Percentiles rank a stretch among this genome's conserved stretches.
Evolutionary conservation across 2,888 invertebrate species (phyloP).

Genomic region (Strigamia transsilvanica): DNA sequence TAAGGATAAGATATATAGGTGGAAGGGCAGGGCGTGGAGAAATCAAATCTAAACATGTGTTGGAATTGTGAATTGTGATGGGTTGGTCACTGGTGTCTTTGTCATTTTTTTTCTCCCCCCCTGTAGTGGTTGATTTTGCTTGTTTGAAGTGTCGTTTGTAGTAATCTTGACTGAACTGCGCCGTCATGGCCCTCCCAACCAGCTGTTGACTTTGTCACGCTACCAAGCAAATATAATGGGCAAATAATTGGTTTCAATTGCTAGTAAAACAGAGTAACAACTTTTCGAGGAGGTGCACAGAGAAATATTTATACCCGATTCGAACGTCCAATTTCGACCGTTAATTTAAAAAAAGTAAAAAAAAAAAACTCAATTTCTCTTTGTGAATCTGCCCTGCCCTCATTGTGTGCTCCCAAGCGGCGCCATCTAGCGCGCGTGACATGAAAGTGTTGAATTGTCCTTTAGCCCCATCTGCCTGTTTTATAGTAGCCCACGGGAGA

Average conservation of each 20-base stretch:
- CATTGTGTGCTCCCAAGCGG: conserved; percentile 33
- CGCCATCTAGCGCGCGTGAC: conserved; percentile 48
- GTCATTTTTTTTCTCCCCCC: background rate
- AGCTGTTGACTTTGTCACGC: conserved; percentile 49
- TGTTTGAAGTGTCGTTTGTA: conserved; percentile 42
- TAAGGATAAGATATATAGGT: no score
- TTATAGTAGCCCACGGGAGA: conserved; percentile 46
- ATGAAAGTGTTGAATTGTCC: conserved; percentile 36
- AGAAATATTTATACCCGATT: background rate
- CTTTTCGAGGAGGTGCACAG: background rate
- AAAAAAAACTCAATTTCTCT: background rate
- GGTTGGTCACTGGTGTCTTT: background rate
- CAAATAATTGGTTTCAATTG: conserved; percentile 49
- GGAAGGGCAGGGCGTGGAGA: no score
- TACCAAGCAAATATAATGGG: conserved; percentile 46
- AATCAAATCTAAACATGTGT: no score
- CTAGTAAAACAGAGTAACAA: conserved; percentile 43
- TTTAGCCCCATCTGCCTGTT: conserved; percentile 42
- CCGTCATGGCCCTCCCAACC: conserved; percentile 40
- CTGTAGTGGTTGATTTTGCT: background rate
- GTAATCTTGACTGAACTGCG: conserved; percentile 49
- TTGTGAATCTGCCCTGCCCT: background rate
- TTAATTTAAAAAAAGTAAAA: background rate
- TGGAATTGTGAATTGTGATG: background rate
- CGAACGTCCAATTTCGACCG: background rate